Base-by-base conservation (phyloP, 2,888 invertebrate species). In the Oscheius sp. region DNA sequence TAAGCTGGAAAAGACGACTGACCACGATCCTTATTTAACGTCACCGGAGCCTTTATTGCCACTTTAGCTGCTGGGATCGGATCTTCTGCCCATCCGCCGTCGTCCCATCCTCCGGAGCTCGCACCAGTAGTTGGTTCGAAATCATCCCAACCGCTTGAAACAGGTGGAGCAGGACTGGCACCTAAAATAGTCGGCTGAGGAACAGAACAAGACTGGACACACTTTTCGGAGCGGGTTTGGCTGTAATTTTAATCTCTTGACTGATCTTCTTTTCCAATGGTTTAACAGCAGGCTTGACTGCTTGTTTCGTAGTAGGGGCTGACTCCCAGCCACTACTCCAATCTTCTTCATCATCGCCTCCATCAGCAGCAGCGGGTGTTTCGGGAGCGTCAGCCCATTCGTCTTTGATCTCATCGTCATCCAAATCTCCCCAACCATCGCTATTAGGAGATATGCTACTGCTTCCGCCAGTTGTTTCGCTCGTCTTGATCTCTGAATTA, bases 401-500 rank as follows among this genome's bases (percentile, higher is more conserved):
- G 21, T 78, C 76, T 33, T 48, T 60, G 29, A 29, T 13, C 42
- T 62, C 84, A n/a, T 76, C 81, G 47, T 81, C 82, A 21, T 72
- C 78, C 66, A 81, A 72, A 65, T 83, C 84, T 32, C 82, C 85
- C 81, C 83, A 81, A n/a, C 83, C 82, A 60, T 81, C 82, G 32
- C 71, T 72, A 1, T 59, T 50, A 33, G 71, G 60, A 2, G 71
- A 62, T 5, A 50, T 51, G 42, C 47, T 32, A 21, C 74, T 21
- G 21, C 21, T 65, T 10, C 65, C 70, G 1, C 58, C 32, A 1
- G 11, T 47, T 33, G 29, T 37, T 47, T 68, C 10, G 57, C 4
- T 42, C 7, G 42, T 42, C 42, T 53, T 50, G 33, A 55, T 13
- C 48, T 55, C 33, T 21, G 21, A 32, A n/a, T 21, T 13, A 11